These are phyloP conservation scores for Goniozus legneri DNA, from an alignment of 1,140 invertebrate species.

Conservation along the genomic window DNA sequence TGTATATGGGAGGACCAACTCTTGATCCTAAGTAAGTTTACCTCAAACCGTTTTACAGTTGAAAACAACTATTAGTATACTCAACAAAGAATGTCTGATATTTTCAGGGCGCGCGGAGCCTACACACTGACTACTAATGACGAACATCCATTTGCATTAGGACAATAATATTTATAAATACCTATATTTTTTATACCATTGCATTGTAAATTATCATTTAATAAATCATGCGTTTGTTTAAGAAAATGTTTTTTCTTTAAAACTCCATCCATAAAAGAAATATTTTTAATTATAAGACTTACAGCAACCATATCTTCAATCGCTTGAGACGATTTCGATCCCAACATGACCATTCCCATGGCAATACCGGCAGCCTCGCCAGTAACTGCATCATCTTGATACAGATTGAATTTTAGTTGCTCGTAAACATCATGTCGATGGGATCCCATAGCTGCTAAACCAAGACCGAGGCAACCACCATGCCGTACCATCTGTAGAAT, in stretches of 20 bases:
- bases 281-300: constrained; percentile 31
- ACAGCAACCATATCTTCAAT: constrained; percentile 93
- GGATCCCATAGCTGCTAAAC: constrained; percentile 96
- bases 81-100: not conserved
- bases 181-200: not conserved
- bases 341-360: constrained; percentile 99
- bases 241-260: too few relatives aligned
- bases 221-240: too few relatives aligned
- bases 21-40: constrained; percentile 18
- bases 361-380: constrained; percentile 97
- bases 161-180: not conserved
- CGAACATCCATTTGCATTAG: constrained; percentile 9
- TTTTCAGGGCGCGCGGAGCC: not conserved
- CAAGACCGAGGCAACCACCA: constrained; percentile 94
- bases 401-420: constrained; percentile 93
- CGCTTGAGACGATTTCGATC: constrained; percentile 82
- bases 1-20: constrained; percentile 20
- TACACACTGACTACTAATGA: constrained; percentile 1
- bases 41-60: not conserved
- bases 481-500: constrained; percentile 78
- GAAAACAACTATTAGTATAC: not conserved
- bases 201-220: not conserved
- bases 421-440: constrained; percentile 92
- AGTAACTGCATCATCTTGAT: constrained; percentile 98
- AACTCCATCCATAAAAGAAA: too few relatives aligned